phyloP scores from a whole-genome alignment of 2,113 vertebrate genomes.

The Actenoides lindsayi region DNA sequence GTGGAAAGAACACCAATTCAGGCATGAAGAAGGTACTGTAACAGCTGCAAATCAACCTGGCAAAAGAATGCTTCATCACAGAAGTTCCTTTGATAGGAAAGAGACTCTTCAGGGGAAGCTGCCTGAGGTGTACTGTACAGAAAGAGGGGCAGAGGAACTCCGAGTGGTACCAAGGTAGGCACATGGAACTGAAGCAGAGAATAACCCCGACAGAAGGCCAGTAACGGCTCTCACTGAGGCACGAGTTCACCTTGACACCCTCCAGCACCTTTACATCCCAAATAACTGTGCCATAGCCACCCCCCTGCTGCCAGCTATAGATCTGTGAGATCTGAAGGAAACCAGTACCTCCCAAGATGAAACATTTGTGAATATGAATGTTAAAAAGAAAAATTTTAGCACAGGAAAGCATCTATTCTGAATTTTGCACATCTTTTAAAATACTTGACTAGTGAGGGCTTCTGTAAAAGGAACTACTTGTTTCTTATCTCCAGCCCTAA shows the following conservation, averaged over 20 bases:
- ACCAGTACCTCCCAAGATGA: neutral
- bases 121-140: neutral
- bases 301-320: neutral
- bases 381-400: neutral
- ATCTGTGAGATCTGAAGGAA: neutral
- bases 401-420: neutral
- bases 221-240: neutral
- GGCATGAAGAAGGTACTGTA: neutral
- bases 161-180: rapidly evolving
- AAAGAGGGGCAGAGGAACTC: neutral
- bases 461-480: neutral
- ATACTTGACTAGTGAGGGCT: neutral
- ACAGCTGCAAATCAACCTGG: neutral
- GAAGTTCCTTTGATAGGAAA: neutral
- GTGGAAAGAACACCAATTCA: neutral
- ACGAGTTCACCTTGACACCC: neutral
- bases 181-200: neutral
- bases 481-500: neutral
- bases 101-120: neutral
- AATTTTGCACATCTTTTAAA: neutral
- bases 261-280: neutral
- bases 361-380: neutral
- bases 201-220: neutral
- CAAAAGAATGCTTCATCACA: neutral
- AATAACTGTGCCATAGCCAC: neutral